A percentile compares a stretch with the other conserved stretches of the same genome.
Evolutionary conservation across 2,113 vertebrate genomes (phyloP).

Genomic region (Lepus timidus): DNA sequence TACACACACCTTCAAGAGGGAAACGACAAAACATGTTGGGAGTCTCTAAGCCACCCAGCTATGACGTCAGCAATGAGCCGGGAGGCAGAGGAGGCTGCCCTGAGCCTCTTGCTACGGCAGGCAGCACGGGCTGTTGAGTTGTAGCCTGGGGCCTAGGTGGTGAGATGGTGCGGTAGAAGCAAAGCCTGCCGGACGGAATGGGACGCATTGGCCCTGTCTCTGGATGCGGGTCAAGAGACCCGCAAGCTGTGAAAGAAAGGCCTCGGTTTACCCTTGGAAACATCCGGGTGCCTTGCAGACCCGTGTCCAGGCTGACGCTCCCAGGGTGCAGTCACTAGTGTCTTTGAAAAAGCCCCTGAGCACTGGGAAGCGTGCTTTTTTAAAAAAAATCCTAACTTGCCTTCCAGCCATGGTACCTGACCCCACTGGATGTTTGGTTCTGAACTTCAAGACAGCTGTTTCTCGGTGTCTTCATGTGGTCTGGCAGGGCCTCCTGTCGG

Average conservation of each 20-base stretch:
- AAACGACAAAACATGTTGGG: neutral
- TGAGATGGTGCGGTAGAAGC: neutral
- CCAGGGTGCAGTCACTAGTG: neutral
- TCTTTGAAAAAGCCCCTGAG: neutral
- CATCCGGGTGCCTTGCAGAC: neutral
- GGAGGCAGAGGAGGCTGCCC: neutral
- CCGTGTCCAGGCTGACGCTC: neutral
- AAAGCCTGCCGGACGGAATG: neutral
- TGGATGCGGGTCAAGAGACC: neutral
- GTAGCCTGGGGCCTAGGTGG: too few relatives aligned
- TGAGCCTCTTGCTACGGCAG: rapidly evolving
- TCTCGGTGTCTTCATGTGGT: conserved; percentile 23
- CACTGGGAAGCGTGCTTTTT: neutral
- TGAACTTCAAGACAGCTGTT: neutral
- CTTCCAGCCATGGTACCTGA: conserved; percentile 61
- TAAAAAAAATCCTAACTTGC: neutral
- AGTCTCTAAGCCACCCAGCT: neutral
- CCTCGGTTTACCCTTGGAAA: neutral
- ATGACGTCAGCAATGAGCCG: neutral
- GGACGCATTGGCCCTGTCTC: neutral
- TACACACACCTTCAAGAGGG: neutral
- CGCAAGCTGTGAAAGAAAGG: neutral
- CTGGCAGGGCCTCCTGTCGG: conserved; percentile 57
- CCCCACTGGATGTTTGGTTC: conserved; percentile 29
- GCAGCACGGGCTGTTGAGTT: neutral